Evolutionary conservation across 2,113 vertebrate species (phyloP), one percentile per base, ranked within the genome.

Genomic region (Pungitius pungitius): DNA sequence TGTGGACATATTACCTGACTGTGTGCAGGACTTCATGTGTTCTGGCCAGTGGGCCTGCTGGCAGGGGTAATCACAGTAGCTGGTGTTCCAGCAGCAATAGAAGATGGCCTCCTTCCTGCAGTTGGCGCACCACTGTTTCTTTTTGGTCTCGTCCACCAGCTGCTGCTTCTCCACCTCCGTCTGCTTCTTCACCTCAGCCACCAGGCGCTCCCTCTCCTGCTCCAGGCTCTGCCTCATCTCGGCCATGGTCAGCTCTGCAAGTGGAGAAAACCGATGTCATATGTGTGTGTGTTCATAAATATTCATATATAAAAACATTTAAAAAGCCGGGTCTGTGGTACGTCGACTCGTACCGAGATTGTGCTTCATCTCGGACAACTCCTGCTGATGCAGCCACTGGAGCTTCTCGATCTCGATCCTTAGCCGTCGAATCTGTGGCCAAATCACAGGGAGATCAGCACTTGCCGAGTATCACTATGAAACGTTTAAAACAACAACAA

Each of bases 41-140:
- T 99, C 97, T 0, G 97, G 97, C 97, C 97, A 99, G 88, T 99
- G 97, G 8, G 97, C 96, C 85, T 99, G 97, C 87, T 99, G 97
- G 86, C 97, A 99, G 60, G 97, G 97, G 80, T 99, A 99, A 89
- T 99, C 97, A 4, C 97, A 99, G 90, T 99, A 99, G 91, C 97
- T 99, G 20, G 97, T 99, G 70, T 99, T 99, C 97, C 97, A 99
- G 88, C 97, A 99, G 91, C 97, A 99, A 82, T 99, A 98, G 87
- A 99, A 99, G 63, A 99, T 99, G 88, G 97, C 97, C 84, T 99
- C 97, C 81, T 99, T 99, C 87, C 95, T 96, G 92, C 97, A 99
- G 91, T 97, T 96, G 54, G 97, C 97, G 0, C 97, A 99, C 97
- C 97, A 99, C 85, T 99, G 97, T 85, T 98, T 99, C 94, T 97